Evolutionary conservation across 2,888 invertebrate genomes (phyloP).

Genomic region (Drosophila emarginata): DNA sequence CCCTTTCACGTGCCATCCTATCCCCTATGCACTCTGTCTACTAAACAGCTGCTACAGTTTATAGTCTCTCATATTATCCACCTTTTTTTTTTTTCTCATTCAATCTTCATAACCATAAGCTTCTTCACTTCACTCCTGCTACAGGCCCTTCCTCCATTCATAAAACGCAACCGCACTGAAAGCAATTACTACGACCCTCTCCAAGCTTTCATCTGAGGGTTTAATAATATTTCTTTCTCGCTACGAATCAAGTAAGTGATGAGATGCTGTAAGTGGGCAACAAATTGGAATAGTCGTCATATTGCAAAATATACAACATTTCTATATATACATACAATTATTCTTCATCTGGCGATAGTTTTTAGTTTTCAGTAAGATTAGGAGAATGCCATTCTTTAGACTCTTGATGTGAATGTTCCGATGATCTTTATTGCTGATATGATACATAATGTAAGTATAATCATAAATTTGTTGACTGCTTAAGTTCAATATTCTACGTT

Average conservation of each 20-base stretch:
- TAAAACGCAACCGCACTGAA: slow-evolving; percentile 8
- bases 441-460: too few species aligned
- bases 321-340: too few species aligned
- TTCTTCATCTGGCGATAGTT: too few species aligned
- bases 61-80: slow-evolving; percentile 18
- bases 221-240: not conserved
- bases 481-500: too few species aligned
- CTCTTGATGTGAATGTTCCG: too few species aligned
- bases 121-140: not conserved
- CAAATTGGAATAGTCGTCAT: not conserved
- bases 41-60: slow-evolving; percentile 70
- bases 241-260: not conserved
- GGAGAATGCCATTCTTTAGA: too few species aligned
- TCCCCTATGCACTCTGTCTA: slow-evolving; percentile 23
- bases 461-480: too few species aligned
- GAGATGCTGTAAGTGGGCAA: not conserved
- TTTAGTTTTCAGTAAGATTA: too few species aligned
- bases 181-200: slow-evolving; percentile 39
- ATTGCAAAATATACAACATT: not conserved
- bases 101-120: slow-evolving; percentile 46
- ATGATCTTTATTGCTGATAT: too few species aligned
- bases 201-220: not conserved
- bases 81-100: slow-evolving; percentile 22
- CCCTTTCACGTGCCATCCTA: not conserved
- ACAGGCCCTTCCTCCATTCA: slow-evolving; percentile 1